Evolutionary conservation across 2,888 invertebrate species (phyloP).

Genomic region (Tuberolachnus salignus): DNA sequence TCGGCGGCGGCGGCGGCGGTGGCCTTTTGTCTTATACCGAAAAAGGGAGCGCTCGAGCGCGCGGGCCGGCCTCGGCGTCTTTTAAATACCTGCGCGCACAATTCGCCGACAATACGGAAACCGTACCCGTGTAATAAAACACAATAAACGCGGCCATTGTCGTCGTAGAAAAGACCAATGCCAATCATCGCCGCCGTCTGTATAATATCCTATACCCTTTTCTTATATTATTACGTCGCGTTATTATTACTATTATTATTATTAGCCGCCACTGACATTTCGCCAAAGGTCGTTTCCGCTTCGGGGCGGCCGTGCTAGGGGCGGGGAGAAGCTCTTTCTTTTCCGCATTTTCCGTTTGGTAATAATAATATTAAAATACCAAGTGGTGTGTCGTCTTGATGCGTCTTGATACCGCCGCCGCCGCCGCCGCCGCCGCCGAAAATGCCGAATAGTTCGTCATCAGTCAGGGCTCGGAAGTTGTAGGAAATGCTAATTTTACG

Average conservation of each 20-base stretch:
- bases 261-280: conserved; percentile 53
- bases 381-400: conserved; percentile 25
- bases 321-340: conserved; percentile 45
- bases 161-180: conserved; percentile 47
- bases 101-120: conserved; percentile 21
- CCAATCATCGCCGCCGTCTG: conserved; percentile 35
- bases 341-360: conserved; percentile 20
- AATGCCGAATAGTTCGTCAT: too few relatives aligned
- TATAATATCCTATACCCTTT: conserved; percentile 25
- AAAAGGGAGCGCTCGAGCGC: neutral
- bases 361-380: too few relatives aligned
- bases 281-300: conserved; percentile 54
- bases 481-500: too few relatives aligned
- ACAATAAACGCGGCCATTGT: conserved; percentile 18
- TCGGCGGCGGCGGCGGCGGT: neutral
- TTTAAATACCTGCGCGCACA: neutral
- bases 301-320: conserved; percentile 35
- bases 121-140: conserved; percentile 41
- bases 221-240: conserved; percentile 26
- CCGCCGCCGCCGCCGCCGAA: too few relatives aligned
- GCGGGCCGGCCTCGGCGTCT: conserved; percentile 12
- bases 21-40: conserved; percentile 48
- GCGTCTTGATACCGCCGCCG: too few relatives aligned
- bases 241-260: conserved; percentile 17
- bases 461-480: too few relatives aligned